phyloP scores from a whole-genome alignment of 2,113 vertebrate genomes.

The Bufo gargarizans region DNA sequence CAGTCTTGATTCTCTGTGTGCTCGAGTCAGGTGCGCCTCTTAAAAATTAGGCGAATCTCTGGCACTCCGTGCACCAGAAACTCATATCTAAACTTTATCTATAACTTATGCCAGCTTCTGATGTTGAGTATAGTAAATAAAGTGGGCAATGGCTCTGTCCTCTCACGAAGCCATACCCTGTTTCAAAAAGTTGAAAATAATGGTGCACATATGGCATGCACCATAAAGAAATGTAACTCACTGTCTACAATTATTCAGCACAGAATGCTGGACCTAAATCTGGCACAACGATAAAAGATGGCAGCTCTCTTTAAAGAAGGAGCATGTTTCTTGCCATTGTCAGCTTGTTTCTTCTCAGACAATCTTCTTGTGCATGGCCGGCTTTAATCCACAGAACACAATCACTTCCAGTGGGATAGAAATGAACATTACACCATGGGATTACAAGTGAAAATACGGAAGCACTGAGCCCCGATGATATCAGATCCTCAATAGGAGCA shows the following conservation, averaged over 20 bases:
- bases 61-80: no score
- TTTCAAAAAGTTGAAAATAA: no score
- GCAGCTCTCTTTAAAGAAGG: not conserved
- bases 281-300: not conserved
- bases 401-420: not conserved
- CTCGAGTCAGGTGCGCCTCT: no score
- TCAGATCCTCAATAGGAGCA: slow-evolving; percentile 28
- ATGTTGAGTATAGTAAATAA: no score
- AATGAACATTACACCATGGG: not conserved
- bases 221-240: no score
- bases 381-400: not conserved
- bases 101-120: no score
- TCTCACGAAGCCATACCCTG: no score
- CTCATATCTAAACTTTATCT: no score
- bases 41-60: no score
- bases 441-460: slow-evolving; percentile 29
- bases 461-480: not conserved
- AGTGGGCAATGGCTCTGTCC: no score
- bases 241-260: not conserved
- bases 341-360: not conserved
- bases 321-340: not conserved
- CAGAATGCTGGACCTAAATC: not conserved
- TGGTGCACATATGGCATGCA: no score
- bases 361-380: not conserved
- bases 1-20: no score